phyloP scores from a whole-genome alignment of 2,797 vertebrate species.

The Borostomias antarcticus region DNA sequence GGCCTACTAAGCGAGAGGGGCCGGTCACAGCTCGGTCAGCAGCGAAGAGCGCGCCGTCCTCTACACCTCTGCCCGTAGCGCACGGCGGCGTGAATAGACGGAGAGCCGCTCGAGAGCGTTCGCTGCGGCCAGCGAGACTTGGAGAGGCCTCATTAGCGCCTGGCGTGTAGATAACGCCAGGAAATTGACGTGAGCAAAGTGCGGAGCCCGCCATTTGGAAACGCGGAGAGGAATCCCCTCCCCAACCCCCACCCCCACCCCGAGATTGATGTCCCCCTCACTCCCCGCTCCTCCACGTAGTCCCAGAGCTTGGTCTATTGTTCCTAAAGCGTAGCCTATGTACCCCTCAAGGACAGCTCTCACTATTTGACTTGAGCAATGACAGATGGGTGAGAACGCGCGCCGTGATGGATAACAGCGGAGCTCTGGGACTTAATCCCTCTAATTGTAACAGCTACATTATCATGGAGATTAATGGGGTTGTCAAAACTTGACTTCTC shows the following conservation, averaged over 20 bases:
- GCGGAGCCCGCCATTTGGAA: conserved; percentile 21
- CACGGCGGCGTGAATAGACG: conserved; percentile 9
- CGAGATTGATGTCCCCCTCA: conserved; percentile 73
- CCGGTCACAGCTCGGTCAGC: not conserved
- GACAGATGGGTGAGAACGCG: conserved; percentile 65
- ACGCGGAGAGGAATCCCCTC: conserved; percentile 57
- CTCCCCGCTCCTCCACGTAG: conserved; percentile 61
- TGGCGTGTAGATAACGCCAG: conserved; percentile 61
- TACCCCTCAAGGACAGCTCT: conserved; percentile 26
- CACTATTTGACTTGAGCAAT: conserved; percentile 29
- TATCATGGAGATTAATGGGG: conserved; percentile 91
- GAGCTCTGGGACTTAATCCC: conserved; percentile 84
- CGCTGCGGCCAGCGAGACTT: conserved; percentile 51
- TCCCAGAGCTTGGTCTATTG: conserved; percentile 68
- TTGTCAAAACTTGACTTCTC: conserved; percentile 85
- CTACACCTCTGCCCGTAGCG: not conserved
- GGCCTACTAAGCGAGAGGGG: not conserved
- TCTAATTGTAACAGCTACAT: conserved; percentile 86
- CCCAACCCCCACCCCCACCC: no score
- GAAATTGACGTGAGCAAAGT: conserved; percentile 79
- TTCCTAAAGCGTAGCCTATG: conserved; percentile 12
- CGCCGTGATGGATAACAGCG: conserved; percentile 83
- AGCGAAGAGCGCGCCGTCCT: not conserved
- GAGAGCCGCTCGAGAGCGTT: conserved; percentile 57
- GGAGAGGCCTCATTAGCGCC: conserved; percentile 60